Evolutionary conservation across 2,113 vertebrate species (phyloP).

Genomic region (Kryptolebias marmoratus): DNA sequence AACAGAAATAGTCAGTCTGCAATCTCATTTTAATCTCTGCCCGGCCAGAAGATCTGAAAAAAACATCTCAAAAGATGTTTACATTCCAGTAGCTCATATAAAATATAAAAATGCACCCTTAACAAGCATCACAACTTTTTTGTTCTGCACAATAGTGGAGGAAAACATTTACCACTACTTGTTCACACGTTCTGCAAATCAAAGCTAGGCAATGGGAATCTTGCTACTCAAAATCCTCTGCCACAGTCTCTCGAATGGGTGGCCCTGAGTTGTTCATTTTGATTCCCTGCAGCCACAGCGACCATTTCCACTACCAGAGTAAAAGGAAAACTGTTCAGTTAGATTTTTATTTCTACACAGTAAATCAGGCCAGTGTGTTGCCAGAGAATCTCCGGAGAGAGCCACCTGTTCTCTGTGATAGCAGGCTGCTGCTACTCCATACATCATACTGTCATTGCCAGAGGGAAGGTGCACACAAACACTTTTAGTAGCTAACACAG

Average conservation of each 20-base stretch:
- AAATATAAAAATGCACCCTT: background rate
- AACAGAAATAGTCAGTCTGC: background rate
- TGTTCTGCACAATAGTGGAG: background rate
- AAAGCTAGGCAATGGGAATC: background rate
- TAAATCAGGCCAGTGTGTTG: constrained; percentile 56
- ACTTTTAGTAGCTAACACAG: constrained; percentile 1
- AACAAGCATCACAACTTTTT: background rate
- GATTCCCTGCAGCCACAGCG: constrained; percentile 7
- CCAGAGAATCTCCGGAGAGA: constrained; percentile 50
- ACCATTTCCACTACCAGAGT: constrained; percentile 19
- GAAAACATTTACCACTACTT: background rate
- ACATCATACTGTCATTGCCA: constrained; percentile 66
- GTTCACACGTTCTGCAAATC: background rate
- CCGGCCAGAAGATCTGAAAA: too few relatives aligned
- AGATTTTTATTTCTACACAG: constrained; percentile 33
- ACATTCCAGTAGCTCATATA: background rate
- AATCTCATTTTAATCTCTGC: too few relatives aligned
- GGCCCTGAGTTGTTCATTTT: background rate
- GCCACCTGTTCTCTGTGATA: constrained; percentile 71
- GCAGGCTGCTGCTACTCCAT: constrained; percentile 64
- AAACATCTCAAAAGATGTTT: background rate
- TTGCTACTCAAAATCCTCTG: background rate
- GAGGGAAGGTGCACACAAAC: constrained; percentile 19
- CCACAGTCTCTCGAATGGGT: background rate
- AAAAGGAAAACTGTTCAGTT: constrained; percentile 37